Evolutionary conservation across 2,797 vertebrate genomes (phyloP).

Genomic region (Meriones psammophilus): DNA sequence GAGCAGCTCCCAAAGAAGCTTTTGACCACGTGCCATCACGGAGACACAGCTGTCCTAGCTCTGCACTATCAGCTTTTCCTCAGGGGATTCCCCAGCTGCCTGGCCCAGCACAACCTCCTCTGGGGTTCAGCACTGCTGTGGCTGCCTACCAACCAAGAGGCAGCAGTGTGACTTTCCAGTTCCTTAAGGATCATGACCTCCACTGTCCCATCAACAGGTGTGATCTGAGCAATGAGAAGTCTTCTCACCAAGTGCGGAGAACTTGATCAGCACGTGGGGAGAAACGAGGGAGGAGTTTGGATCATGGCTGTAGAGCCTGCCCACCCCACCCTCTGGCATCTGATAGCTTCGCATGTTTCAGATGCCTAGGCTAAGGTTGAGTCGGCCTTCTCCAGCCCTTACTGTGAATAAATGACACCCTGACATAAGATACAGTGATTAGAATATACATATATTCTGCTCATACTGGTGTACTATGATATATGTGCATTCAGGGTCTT

Average conservation of each 20-base stretch:
- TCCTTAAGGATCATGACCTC: neutral
- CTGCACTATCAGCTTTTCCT: neutral
- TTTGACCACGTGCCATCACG: too few species aligned
- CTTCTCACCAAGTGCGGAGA: neutral
- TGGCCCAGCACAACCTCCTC: neutral
- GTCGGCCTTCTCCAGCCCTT: too few species aligned
- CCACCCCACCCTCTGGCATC: neutral
- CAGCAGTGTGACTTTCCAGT: neutral
- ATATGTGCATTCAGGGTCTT: rapidly evolving
- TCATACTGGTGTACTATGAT: neutral
- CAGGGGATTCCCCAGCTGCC: neutral
- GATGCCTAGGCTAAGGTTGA: too few species aligned
- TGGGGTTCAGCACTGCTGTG: neutral
- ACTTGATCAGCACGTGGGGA: neutral
- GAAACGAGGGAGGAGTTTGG: neutral
- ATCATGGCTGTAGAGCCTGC: neutral
- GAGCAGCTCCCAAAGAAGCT: neutral
- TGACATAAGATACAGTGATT: too few species aligned
- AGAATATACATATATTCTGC: rapidly evolving
- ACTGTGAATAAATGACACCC: too few species aligned
- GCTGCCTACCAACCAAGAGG: neutral
- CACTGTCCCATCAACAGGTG: neutral
- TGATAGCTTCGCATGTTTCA: neutral
- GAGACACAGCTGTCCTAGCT: neutral
- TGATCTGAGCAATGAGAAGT: neutral